Percentiles rank a stretch among this genome's conserved stretches.
phyloP scores from a whole-genome alignment of 2,888 invertebrate species.

The Lysandra bellargus region DNA sequence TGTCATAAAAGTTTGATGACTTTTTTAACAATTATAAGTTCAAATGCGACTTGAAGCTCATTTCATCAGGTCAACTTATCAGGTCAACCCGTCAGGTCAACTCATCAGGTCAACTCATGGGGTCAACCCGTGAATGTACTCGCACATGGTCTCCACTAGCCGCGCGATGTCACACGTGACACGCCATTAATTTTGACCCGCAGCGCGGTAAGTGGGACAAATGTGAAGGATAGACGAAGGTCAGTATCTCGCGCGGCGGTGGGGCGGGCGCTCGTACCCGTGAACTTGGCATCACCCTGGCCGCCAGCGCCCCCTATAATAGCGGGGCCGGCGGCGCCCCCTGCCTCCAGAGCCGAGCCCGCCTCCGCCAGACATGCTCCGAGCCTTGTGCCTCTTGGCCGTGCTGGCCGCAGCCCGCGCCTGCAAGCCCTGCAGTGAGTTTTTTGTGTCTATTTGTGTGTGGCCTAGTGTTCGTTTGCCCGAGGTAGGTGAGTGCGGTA shows the following conservation, averaged over 20 bases:
- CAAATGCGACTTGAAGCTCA: no score
- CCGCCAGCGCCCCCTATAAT: slow-evolving; percentile 78
- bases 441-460: slow-evolving; percentile 28
- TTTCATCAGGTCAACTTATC: neutral
- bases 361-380: slow-evolving; percentile 75
- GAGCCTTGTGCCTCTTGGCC: slow-evolving; percentile 66
- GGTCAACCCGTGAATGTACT: neutral
- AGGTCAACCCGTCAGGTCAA: neutral
- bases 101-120: neutral
- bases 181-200: slow-evolving; percentile 17
- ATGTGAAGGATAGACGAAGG: slow-evolving; percentile 52
- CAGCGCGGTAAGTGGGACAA: slow-evolving; percentile 10
- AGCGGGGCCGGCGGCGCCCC: slow-evolving; percentile 75
- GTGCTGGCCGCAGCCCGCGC: slow-evolving; percentile 58
- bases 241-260: slow-evolving; percentile 53
- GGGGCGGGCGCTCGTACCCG: slow-evolving; percentile 61
- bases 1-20: no score
- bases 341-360: slow-evolving; percentile 68
- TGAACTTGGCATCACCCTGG: slow-evolving; percentile 77
- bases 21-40: no score
- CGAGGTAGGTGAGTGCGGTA: slow-evolving; percentile 18
- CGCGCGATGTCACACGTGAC: neutral
- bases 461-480: neutral
- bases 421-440: slow-evolving; percentile 78
- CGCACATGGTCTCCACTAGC: neutral